Percentiles rank a stretch among this genome's conserved stretches.
Conservation (phyloP, 35 echinoderm and acorn worm genomes). For the Ophiothrix spiculata region DNA sequence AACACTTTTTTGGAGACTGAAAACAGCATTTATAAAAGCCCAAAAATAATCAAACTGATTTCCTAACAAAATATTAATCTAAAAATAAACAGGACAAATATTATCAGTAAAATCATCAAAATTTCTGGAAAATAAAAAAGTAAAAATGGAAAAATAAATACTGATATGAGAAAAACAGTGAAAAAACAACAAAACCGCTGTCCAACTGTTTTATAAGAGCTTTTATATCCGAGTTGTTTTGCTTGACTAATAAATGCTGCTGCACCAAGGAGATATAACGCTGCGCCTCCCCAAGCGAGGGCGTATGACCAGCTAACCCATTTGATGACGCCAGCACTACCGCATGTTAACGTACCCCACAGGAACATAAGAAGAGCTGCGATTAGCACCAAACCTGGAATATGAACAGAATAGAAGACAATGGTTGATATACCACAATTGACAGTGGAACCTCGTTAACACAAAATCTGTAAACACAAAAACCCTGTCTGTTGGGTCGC, state of each 20-base stretch:
- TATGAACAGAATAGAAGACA: too few species aligned
- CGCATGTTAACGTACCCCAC: background rate
- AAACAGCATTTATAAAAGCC: too few species aligned
- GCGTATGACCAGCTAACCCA: background rate
- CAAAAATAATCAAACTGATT: too few species aligned
- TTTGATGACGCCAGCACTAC: background rate
- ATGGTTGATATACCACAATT: too few species aligned
- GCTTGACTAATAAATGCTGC: background rate
- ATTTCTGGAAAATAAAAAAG: background rate
- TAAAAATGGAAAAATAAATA: background rate
- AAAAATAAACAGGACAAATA: background rate
- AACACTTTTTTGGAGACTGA: too few species aligned
- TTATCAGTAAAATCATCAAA: background rate
- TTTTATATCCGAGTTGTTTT: background rate
- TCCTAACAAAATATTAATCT: background rate
- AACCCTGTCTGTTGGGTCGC: too few species aligned
- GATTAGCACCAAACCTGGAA: background rate
- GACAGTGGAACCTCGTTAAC: too few species aligned
- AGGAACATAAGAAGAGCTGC: background rate
- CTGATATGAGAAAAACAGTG: background rate
- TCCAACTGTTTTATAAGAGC: background rate
- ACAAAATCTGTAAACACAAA: too few species aligned
- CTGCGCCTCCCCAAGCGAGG: background rate
- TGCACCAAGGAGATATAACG: background rate
- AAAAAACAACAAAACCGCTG: background rate